Percentiles rank a stretch among this genome's conserved stretches.
These are phyloP conservation scores for Lerema accius DNA, from an alignment of 1,140 invertebrate genomes.

Conservation along the genomic window DNA sequence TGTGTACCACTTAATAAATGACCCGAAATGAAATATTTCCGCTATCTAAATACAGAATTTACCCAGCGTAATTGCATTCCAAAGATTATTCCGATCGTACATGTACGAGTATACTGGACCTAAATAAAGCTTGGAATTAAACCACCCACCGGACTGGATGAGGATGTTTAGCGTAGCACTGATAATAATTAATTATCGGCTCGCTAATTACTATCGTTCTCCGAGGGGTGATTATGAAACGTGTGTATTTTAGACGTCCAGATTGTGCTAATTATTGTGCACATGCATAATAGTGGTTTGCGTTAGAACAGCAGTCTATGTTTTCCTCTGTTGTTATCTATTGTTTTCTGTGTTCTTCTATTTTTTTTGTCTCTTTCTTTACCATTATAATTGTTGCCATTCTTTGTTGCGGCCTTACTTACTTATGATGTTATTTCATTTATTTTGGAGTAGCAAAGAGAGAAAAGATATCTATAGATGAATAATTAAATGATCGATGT, in stretches of 20 bases:
- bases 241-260: background rate
- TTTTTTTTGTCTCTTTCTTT: no score
- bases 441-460: no score
- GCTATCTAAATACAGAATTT: background rate
- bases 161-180: conserved; percentile 4
- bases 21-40: background rate
- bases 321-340: no score
- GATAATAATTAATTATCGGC: conserved; percentile 30
- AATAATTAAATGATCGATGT: no score
- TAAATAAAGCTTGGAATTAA: background rate
- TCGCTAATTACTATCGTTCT: conserved; percentile 16
- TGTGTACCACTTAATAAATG: background rate
- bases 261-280: background rate
- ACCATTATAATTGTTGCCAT: no score
- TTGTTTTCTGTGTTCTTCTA: no score
- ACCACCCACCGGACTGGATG: background rate
- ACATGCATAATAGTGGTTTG: background rate
- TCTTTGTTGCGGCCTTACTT: no score
- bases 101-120: background rate
- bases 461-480: no score
- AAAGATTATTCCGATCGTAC: background rate
- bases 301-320: background rate
- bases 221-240: conserved; percentile 17
- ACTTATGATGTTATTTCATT: no score
- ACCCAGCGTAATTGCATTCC: background rate